Conservation (phyloP, 2,113 vertebrate species). For the Pluvialis apricaria region DNA sequence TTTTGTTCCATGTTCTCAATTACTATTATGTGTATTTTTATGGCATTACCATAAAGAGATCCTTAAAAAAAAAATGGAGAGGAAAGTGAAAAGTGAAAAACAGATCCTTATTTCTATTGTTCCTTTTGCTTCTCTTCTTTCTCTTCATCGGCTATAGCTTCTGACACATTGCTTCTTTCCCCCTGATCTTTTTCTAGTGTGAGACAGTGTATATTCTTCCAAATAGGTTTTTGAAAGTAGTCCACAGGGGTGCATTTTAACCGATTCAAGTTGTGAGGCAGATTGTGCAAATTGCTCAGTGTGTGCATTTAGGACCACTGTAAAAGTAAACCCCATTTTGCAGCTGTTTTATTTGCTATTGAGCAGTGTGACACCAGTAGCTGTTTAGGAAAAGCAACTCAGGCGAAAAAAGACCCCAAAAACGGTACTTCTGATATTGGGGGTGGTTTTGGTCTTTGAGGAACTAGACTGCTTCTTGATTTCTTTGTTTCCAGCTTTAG, state of each 20-base stretch:
- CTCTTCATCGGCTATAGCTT: not conserved
- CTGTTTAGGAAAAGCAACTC: not conserved
- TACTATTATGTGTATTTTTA: not conserved
- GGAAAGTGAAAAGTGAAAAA: not conserved
- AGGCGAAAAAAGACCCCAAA: not conserved
- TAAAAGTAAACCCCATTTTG: constrained; percentile 40
- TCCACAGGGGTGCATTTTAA: constrained; percentile 36
- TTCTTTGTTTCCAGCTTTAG: not conserved
- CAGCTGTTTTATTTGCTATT: constrained; percentile 54
- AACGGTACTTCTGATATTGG: not conserved
- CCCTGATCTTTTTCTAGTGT: not conserved
- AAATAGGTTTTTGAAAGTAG: constrained; percentile 37
- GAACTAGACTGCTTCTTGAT: not conserved
- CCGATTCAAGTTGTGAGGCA: constrained; percentile 34
- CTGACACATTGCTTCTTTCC: not conserved
- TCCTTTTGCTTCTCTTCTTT: not conserved
- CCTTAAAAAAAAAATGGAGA: not conserved
- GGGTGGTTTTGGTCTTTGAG: not conserved
- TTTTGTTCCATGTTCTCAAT: constrained; percentile 40
- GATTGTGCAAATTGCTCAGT: constrained; percentile 57
- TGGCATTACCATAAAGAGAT: not conserved
- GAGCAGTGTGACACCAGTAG: constrained; percentile 31
- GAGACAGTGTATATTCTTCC: constrained; percentile 23
- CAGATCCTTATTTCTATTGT: not conserved
- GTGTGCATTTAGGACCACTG: constrained; percentile 32